Percentiles rank a stretch among this genome's conserved stretches.
phyloP scores from a whole-genome alignment of 2,797 vertebrate species.

The Anabacerthia variegaticeps region DNA sequence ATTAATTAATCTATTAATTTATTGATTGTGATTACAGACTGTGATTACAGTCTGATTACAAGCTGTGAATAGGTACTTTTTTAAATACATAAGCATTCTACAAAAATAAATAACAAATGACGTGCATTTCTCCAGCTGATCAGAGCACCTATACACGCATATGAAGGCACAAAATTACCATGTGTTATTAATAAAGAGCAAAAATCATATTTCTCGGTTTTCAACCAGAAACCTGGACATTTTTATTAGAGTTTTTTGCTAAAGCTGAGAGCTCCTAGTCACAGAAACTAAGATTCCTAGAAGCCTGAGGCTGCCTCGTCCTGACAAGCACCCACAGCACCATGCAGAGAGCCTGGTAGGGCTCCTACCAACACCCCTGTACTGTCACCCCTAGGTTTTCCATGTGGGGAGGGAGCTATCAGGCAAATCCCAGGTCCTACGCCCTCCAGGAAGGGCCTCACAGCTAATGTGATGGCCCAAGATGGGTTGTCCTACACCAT shows the following conservation, averaged over 20 bases:
- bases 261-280: not conserved
- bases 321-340: not conserved
- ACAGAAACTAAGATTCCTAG: not conserved
- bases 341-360: not conserved
- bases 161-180: not conserved
- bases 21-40: constrained; percentile 40
- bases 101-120: constrained; percentile 3
- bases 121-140: not conserved
- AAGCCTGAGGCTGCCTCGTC: not conserved
- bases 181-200: not conserved
- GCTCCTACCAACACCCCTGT: not conserved
- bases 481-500: not conserved
- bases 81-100: not conserved
- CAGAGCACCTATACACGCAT: not conserved
- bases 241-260: not conserved
- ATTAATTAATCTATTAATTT: constrained; percentile 56
- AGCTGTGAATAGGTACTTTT: constrained; percentile 9
- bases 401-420: not conserved
- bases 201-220: not conserved
- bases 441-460: not conserved
- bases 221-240: not conserved
- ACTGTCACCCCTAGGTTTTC: not conserved
- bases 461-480: not conserved
- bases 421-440: not conserved
- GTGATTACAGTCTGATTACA: constrained; percentile 51